Evolutionary conservation across 2,113 vertebrate genomes (phyloP), one percentile per base, ranked within the genome.

Genomic region (Otocyon megalotis): DNA sequence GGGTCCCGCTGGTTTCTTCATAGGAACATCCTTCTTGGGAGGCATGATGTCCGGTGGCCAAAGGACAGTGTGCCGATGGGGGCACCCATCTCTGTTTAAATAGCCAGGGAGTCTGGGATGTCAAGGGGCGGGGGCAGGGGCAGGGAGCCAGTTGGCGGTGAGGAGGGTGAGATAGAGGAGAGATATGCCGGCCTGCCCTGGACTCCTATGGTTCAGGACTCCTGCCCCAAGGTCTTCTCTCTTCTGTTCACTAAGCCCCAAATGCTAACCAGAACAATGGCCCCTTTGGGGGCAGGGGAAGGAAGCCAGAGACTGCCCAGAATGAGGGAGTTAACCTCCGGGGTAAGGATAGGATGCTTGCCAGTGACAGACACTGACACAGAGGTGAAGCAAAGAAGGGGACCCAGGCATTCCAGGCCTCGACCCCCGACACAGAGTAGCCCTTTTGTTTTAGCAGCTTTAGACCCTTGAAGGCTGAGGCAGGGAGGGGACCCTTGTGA

Each of bases 1-100:
- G 32, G 98, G 96, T 7, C 96, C 98, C 16, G 90, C 87, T 35
- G 98, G 98, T 94, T 98, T 98, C 98, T 98, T 98, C 97, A 98
- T 94, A 0, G 98, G 98, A 90, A 98, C 82, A 84, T 98, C 98
- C 72, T 98, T 98, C 98, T 98, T 98, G 93, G 98, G 98, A 90
- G 98, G 97, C 98, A 98, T 98, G 98, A 96, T 97, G 97, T 96
- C 88, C n/a, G 17, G 69, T 80, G 85, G 95, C 86, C 88, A 94
- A 71, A 93, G 97, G 96, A 96, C 97, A 97, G 76, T 95, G 97
- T 97, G 97, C 58, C 50, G 93, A 95, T 67, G 97, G 96, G 97
- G 96, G 90, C 97, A 98, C 96, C 96, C 93, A 97, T 98, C 96
- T 97, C 97, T 94, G 98, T 97, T 98, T 98, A 98, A 98, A 98